phyloP scores from a whole-genome alignment of 1,140 invertebrate species.

The Bilobella aurantiaca region DNA sequence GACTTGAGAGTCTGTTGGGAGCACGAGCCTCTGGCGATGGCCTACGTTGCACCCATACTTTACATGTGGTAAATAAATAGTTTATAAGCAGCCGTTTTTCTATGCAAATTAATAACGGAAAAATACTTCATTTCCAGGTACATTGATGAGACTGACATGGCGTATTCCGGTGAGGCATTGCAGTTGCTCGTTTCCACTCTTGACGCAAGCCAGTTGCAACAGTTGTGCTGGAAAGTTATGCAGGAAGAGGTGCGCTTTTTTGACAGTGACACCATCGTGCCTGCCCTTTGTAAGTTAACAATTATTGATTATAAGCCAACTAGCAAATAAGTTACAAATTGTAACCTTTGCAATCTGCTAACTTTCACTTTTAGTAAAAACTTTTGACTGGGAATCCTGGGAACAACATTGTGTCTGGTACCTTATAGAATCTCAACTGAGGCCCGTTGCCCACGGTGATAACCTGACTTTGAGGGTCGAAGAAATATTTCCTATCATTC shows the following conservation, averaged over 20 bases:
- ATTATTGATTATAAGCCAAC: no score
- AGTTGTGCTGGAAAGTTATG: constrained; percentile 76
- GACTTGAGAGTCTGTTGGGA: constrained; percentile 60
- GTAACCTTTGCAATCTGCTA: no score
- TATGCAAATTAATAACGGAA: neutral
- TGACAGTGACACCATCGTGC: constrained; percentile 44
- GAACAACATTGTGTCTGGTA: constrained; percentile 96
- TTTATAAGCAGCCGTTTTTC: neutral
- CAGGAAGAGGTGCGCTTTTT: constrained; percentile 62
- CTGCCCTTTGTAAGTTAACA: constrained; percentile 44
- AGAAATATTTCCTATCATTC: constrained; percentile 75
- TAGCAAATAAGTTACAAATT: no score
- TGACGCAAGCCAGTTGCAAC: constrained; percentile 77
- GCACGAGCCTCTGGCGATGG: constrained; percentile 72
- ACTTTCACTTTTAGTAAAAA: constrained; percentile 53
- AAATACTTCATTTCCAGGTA: neutral
- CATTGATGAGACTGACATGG: constrained; percentile 55
- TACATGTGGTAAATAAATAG: constrained; percentile 62
- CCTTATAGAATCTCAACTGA: constrained; percentile 68
- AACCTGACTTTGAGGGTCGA: constrained; percentile 70
- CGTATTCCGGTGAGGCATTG: constrained; percentile 74
- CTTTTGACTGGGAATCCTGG: constrained; percentile 87
- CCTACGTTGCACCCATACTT: constrained; percentile 80
- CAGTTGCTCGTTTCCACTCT: constrained; percentile 70
- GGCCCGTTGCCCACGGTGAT: neutral